phyloP scores from a whole-genome alignment of 2,888 invertebrate species.

The Myopa testacea region DNA sequence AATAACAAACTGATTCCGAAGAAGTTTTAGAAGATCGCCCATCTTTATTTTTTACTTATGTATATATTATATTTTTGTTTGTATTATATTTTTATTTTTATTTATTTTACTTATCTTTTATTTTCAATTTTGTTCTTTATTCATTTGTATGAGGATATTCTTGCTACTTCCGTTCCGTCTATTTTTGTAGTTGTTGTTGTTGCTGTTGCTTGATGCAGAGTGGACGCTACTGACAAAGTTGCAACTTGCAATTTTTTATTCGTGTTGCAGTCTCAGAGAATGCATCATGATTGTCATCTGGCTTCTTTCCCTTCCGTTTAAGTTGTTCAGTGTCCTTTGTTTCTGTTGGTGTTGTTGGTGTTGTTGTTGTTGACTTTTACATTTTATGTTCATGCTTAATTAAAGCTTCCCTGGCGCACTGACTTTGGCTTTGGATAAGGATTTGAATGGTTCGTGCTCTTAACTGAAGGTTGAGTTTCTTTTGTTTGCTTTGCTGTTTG shows the following conservation, averaged over 20 bases:
- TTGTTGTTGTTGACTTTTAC: conserved; percentile 11
- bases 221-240: background rate
- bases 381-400: conserved; percentile 28
- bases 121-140: too few species aligned
- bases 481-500: background rate
- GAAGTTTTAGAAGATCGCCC: too few species aligned
- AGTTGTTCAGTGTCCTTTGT: background rate
- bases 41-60: too few species aligned
- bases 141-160: too few species aligned
- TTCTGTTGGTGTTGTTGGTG: background rate
- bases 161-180: too few species aligned
- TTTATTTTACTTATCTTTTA: too few species aligned
- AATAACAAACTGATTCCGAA: too few species aligned
- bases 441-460: background rate
- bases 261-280: too few species aligned
- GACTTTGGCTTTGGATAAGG: background rate
- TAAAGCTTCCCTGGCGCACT: conserved; percentile 3
- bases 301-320: background rate
- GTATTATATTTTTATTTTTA: too few species aligned
- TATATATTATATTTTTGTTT: too few species aligned
- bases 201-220: background rate
- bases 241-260: background rate
- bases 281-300: background rate
- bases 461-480: background rate
- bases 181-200: background rate